Conservation (phyloP, 2,888 invertebrate species). For the Plebejus argus region DNA sequence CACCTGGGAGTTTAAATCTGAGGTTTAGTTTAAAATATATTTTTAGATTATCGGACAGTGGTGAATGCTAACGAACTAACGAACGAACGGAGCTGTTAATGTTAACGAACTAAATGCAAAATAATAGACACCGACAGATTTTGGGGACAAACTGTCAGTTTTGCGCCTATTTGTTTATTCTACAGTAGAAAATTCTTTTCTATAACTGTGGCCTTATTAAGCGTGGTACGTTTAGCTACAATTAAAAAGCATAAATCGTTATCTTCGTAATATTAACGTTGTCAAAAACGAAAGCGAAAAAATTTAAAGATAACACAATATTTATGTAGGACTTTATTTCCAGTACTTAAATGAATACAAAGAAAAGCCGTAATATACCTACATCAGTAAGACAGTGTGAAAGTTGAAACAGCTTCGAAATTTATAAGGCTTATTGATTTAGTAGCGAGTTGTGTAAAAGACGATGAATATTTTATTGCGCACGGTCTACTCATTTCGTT, state of each 20-base stretch:
- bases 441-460: conserved; percentile 27
- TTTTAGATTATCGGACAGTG: too few species aligned
- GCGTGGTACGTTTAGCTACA: too few species aligned
- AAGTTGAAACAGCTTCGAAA: conserved; percentile 9
- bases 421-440: conserved; percentile 19
- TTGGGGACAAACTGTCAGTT: too few species aligned
- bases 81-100: too few species aligned
- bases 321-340: not conserved
- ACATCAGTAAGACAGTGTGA: not conserved
- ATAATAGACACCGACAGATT: too few species aligned
- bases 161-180: too few species aligned
- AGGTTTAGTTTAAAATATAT: not conserved
- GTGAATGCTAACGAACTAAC: too few species aligned
- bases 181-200: too few species aligned
- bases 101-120: too few species aligned
- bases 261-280: not conserved
- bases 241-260: not conserved
- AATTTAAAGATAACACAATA: not conserved
- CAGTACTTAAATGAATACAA: not conserved
- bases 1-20: not conserved
- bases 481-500: conserved; percentile 31
- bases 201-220: too few species aligned
- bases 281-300: not conserved
- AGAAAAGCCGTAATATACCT: not conserved
- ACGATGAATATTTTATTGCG: conserved; percentile 28